These are phyloP conservation scores for Upupa epops DNA, from an alignment of 2,113 vertebrate species.

Conservation along the genomic window DNA sequence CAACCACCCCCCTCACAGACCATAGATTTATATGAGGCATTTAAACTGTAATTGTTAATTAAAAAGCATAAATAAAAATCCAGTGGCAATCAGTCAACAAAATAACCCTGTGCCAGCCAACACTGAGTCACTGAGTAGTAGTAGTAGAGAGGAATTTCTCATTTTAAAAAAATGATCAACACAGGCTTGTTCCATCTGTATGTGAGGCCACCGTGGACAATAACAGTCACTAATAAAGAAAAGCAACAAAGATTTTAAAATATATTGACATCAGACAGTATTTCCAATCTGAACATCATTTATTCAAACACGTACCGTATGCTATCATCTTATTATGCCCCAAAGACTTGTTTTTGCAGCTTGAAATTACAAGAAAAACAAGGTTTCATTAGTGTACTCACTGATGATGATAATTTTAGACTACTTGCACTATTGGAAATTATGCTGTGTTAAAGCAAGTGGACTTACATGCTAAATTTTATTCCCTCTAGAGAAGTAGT, in stretches of 20 bases:
- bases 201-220: not conserved
- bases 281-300: slow-evolving; percentile 31
- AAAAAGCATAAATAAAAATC: slow-evolving; percentile 66
- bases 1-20: not conserved
- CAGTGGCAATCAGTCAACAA: slow-evolving; percentile 35
- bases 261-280: not conserved
- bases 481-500: not conserved
- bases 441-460: slow-evolving; percentile 37
- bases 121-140: not conserved
- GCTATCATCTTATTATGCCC: slow-evolving; percentile 70
- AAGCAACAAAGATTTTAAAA: slow-evolving; percentile 6
- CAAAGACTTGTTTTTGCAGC: slow-evolving; percentile 73
- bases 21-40: slow-evolving; percentile 31
- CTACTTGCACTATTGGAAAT: slow-evolving; percentile 38
- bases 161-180: not conserved
- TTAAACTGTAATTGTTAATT: slow-evolving; percentile 65
- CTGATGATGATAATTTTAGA: slow-evolving; percentile 69
- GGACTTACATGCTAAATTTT: slow-evolving; percentile 27
- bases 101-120: slow-evolving; percentile 56
- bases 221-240: not conserved
- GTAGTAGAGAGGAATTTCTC: not conserved
- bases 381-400: slow-evolving; percentile 65
- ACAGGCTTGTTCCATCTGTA: not conserved
- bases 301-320: slow-evolving; percentile 45
- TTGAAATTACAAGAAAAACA: slow-evolving; percentile 75